Evolutionary conservation across 1,140 invertebrate genomes (phyloP).

Genomic region (Drosophila dunni): DNA sequence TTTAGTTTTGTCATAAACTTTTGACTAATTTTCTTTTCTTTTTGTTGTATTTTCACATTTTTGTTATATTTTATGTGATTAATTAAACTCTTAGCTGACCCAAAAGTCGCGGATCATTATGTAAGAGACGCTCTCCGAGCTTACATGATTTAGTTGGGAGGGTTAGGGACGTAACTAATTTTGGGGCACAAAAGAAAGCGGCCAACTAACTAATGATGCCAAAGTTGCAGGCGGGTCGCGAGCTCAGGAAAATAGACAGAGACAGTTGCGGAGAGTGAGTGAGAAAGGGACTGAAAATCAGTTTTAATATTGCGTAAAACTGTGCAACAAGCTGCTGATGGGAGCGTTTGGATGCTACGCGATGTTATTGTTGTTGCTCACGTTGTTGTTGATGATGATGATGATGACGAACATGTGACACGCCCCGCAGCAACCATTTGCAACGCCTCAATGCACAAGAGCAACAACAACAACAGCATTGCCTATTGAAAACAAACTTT

Average conservation of each 20-base stretch:
- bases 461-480: conserved; percentile 40
- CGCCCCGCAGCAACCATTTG: conserved; percentile 70
- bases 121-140: conserved; percentile 23
- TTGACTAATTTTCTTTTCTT: conserved; percentile 58
- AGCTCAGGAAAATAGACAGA: not conserved
- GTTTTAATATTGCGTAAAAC: conserved; percentile 66
- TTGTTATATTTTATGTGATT: conserved; percentile 45
- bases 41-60: conserved; percentile 27
- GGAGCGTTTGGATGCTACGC: conserved; percentile 35
- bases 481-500: conserved; percentile 64
- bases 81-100: conserved; percentile 51
- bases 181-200: conserved; percentile 49
- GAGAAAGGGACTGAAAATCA: conserved; percentile 30
- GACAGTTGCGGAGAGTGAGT: too few relatives aligned
- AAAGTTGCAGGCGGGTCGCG: conserved; percentile 40
- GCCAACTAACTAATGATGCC: conserved; percentile 53
- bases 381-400: conserved; percentile 32
- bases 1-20: conserved; percentile 51
- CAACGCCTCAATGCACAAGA: conserved; percentile 77
- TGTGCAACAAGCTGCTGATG: conserved; percentile 58
- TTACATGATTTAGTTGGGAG: conserved; percentile 46
- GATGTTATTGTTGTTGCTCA: conserved; percentile 5
- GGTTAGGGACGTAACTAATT: conserved; percentile 10
- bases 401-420: conserved; percentile 75
- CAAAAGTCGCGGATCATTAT: conserved; percentile 41